These are phyloP conservation scores for Lithophane leautieri DNA, from an alignment of 2,888 invertebrate genomes.

Conservation along the genomic window DNA sequence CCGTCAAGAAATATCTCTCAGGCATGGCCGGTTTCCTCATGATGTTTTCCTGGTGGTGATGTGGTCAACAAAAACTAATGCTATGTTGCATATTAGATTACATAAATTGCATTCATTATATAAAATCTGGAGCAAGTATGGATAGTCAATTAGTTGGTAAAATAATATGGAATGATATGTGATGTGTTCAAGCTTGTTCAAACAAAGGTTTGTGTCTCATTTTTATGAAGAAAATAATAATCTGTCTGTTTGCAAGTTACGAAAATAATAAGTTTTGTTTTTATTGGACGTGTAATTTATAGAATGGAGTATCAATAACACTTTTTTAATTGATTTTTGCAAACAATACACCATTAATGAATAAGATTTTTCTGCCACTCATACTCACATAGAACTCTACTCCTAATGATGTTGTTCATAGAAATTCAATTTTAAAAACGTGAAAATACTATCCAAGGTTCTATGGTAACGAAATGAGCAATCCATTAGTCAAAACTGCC, in stretches of 20 bases:
- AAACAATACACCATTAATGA: not conserved
- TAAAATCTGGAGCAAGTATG: not conserved
- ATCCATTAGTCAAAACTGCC: constrained; percentile 37
- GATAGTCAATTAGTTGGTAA: not conserved
- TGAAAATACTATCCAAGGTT: constrained; percentile 26
- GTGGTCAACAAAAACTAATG: not conserved
- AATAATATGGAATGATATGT: not conserved
- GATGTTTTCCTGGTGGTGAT: not conserved
- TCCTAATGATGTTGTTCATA: constrained; percentile 13
- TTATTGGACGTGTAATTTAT: not conserved
- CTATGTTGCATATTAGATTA: not conserved
- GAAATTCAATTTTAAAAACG: constrained; percentile 24
- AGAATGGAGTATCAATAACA: not conserved
- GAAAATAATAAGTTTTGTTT: not conserved
- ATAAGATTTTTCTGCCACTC: not conserved
- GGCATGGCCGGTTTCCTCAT: too few species aligned
- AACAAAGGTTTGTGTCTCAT: constrained; percentile 9
- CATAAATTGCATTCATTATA: too few species aligned
- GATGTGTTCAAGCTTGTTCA: not conserved
- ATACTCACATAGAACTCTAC: constrained; percentile 18
- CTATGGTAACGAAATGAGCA: constrained; percentile 34
- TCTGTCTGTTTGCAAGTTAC: not conserved
- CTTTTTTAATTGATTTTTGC: constrained; percentile 1
- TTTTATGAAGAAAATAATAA: not conserved
- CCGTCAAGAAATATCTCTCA: too few species aligned